phyloP scores from a whole-genome alignment of 30 jellyfish, hydroid and myxozoan genomes.

The Hydractinia echinata region DNA sequence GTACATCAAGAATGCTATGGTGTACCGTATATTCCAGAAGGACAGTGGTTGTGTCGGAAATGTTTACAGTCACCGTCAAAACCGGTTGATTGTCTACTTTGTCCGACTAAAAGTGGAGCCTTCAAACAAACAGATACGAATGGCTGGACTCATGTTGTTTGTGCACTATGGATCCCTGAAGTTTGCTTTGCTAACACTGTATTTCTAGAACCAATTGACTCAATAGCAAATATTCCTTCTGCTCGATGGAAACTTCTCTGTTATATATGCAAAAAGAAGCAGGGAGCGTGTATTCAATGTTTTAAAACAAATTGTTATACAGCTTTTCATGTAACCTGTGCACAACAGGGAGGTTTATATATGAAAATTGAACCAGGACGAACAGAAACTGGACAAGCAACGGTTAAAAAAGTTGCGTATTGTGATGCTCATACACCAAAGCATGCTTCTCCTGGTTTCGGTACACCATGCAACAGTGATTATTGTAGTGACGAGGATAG shows the following conservation, averaged over 20 bases:
- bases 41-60: constrained; percentile 98
- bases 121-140: constrained; percentile 94
- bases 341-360: constrained; percentile 95
- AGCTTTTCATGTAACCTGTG: constrained; percentile 98
- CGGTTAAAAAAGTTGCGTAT: constrained; percentile 76
- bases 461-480: constrained; percentile 39
- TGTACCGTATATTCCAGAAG: constrained; percentile 99
- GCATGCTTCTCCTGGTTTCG: constrained; percentile 63
- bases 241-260: constrained; percentile 94
- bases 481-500: constrained; percentile 86
- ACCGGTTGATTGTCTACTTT: constrained; percentile 88
- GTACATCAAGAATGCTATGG: constrained; percentile 99
- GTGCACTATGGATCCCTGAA: constrained; percentile 99
- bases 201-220: constrained; percentile 95
- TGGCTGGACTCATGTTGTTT: constrained; percentile 96
- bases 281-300: constrained; percentile 98
- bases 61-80: constrained; percentile 96
- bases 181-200: constrained; percentile 97
- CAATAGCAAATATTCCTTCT: constrained; percentile 86
- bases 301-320: constrained; percentile 84
- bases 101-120: constrained; percentile 97
- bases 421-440: constrained; percentile 89
- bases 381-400: constrained; percentile 91
- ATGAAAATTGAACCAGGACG: constrained; percentile 92
- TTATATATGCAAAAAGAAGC: constrained; percentile 82